Percentiles rank a stretch among this genome's conserved stretches.
These are phyloP conservation scores for Cyprinodon brontotheroides DNA, from an alignment of 2,113 vertebrate species.

Conservation along the genomic window DNA sequence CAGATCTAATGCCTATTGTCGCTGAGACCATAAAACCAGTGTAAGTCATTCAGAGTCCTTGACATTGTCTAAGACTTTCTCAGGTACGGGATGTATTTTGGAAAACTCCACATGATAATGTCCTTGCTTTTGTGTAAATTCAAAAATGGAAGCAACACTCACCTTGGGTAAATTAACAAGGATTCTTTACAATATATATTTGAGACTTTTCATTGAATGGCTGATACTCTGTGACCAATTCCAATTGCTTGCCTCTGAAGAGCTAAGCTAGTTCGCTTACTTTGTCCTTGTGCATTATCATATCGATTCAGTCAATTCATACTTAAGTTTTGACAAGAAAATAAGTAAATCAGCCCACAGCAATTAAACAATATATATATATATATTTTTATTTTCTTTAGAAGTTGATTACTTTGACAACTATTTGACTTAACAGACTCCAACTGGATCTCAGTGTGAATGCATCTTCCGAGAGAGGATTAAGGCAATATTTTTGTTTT, in stretches of 20 bases:
- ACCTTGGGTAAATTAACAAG: background rate
- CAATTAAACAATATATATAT: background rate
- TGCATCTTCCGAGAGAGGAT: background rate
- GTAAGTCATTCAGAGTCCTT: background rate
- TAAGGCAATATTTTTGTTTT: background rate
- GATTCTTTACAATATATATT: background rate
- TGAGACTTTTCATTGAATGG: background rate
- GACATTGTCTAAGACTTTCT: background rate
- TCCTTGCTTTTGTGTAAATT: background rate
- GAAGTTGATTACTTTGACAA: background rate
- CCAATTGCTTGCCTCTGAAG: conserved; percentile 3
- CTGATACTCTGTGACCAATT: background rate
- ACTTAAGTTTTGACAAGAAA: background rate
- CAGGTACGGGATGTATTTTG: background rate
- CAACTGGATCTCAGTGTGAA: conserved; percentile 1
- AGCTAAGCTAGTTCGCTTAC: background rate
- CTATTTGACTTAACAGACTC: background rate
- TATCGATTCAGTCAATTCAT: background rate
- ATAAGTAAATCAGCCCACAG: background rate
- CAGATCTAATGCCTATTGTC: background rate
- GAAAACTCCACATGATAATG: background rate
- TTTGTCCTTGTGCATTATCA: background rate
- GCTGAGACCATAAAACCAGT: background rate
- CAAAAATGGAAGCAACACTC: background rate
- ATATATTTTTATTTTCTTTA: background rate